Base-by-base conservation (phyloP, 1,140 invertebrate genomes). In the Hypothenemus hampei region DNA sequence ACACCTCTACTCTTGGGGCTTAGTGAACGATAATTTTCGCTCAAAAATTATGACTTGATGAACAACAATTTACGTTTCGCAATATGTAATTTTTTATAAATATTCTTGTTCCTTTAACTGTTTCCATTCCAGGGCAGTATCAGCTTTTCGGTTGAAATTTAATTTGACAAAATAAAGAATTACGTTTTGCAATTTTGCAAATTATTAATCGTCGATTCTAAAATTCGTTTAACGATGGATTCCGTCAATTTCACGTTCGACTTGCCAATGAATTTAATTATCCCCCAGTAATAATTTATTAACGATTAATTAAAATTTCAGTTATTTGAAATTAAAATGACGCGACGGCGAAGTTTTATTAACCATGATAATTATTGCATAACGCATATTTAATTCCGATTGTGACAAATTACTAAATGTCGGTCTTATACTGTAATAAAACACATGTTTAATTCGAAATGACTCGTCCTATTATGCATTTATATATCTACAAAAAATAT, bases 221-320 rank as follows among this genome's bases (percentile, higher is more conserved):
- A 43, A 39, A 43, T 21, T 23, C 40, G 40, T 43, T 43, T 43
- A 43, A 21, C 18, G 19, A 43, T 10, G 3, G 21, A 18, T 43
- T 23, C 20, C 40, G 23, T 21, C 22, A 43, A 43, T 43, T 43
- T 43, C 40, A 43, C 40, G 40, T 23, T 43, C 22, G 19, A 43
- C 11, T 43, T 23, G 19, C 20, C 20, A 22, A 21, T 43, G 23
- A 43, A 43, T 43, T 43, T 43, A 43, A 43, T 43, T 43, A 43
- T 43, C 40, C 20, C 8, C 22, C 26, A 8, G 19, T 43, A 43
- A 43, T 43, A 43, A 43, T 43, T 43, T 43, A 43, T 43, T 43
- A 43, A 43, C 40, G 40, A 43, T 43, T 43, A 43, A 43, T 43
- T 43, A 43, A 21, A 43, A 43, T 43, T 43, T 43, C 10, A 43